Conservation (phyloP, 2,113 vertebrate genomes). For the Neodontobutis hainanensis region DNA sequence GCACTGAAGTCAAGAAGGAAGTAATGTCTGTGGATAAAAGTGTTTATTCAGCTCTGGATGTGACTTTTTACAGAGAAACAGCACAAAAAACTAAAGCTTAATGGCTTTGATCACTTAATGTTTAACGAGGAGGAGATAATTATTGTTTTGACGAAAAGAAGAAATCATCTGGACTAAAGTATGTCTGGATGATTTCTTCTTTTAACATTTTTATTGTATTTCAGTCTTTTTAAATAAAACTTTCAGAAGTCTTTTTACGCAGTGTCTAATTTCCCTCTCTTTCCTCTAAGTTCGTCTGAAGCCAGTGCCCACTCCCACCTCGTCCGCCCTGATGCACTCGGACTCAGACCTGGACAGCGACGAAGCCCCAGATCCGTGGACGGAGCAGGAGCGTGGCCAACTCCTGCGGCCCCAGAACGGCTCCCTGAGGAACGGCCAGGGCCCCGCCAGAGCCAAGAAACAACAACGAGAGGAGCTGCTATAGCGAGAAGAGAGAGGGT, state of each 20-base stretch:
- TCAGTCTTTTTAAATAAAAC: too few species aligned
- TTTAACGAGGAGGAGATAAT: too few species aligned
- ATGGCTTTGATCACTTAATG: too few species aligned
- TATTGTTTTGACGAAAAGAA: too few species aligned
- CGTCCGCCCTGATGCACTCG: constrained; percentile 94
- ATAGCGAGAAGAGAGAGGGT: constrained; percentile 64
- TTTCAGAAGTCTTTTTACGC: background rate
- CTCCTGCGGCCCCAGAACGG: constrained; percentile 92
- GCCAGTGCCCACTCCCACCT: constrained; percentile 80
- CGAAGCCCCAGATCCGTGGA: constrained; percentile 89
- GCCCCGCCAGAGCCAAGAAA: constrained; percentile 82
- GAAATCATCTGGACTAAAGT: too few species aligned
- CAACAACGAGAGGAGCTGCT: constrained; percentile 81
- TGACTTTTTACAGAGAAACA: too few species aligned
- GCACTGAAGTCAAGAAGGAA: too few species aligned
- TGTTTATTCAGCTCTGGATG: too few species aligned
- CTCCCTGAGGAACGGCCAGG: constrained; percentile 89
- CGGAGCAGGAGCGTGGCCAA: constrained; percentile 91
- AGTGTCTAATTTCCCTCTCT: background rate
- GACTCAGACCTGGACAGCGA: constrained; percentile 97
- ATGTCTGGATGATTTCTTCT: too few species aligned
- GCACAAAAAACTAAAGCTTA: too few species aligned
- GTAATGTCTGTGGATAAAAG: too few species aligned
- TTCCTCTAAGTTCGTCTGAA: constrained; percentile 83
- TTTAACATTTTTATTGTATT: too few species aligned